phyloP scores from a whole-genome alignment of 1,140 invertebrate genomes.

The Bilobella aurantiaca region DNA sequence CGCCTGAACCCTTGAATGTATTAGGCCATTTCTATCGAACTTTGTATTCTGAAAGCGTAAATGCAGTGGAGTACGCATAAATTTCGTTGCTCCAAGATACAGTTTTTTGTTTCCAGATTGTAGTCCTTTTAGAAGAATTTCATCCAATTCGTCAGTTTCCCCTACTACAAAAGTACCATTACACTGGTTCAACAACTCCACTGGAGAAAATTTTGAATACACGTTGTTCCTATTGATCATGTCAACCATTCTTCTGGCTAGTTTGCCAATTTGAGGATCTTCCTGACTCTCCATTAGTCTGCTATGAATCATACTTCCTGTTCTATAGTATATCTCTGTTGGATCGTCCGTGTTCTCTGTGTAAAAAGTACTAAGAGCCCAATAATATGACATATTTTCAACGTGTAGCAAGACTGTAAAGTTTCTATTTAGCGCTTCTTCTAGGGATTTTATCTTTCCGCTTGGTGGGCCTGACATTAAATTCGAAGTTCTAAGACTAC shows the following conservation, averaged over 20 bases:
- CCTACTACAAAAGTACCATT: neutral
- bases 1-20: neutral
- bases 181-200: neutral
- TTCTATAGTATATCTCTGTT: neutral
- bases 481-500: neutral
- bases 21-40: neutral
- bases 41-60: neutral
- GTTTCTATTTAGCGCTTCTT: neutral
- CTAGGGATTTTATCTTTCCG: neutral
- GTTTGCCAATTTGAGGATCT: too few species aligned
- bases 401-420: neutral
- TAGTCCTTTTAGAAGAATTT: neutral
- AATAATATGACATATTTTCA: neutral
- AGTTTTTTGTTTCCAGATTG: neutral
- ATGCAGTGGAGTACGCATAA: neutral
- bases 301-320: neutral
- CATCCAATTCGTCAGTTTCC: neutral
- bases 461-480: neutral
- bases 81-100: neutral
- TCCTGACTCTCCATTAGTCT: neutral
- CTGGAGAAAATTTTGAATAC: neutral
- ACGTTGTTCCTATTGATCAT: neutral
- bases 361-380: neutral
- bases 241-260: neutral
- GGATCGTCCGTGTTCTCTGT: neutral